Evolutionary conservation across 35 echinoderm and acorn worm species (phyloP).

Genomic region (Strongylocentrotus purpuratus): DNA sequence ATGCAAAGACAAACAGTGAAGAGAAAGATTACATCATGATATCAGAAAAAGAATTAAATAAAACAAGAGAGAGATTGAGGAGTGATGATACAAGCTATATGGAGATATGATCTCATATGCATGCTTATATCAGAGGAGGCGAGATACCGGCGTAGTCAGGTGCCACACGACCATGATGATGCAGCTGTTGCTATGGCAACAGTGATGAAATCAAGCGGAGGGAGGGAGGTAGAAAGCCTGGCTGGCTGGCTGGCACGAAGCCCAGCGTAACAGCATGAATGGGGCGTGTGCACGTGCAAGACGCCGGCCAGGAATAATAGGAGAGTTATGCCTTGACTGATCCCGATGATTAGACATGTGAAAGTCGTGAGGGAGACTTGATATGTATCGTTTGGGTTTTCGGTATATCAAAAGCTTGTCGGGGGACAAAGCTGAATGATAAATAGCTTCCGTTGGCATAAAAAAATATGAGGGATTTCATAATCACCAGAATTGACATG

Average conservation of each 20-base stretch:
- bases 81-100: background rate
- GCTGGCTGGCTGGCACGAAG: conserved; percentile 1
- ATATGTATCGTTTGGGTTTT: background rate
- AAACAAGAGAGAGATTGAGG: background rate
- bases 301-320: background rate
- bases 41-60: background rate
- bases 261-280: conserved; percentile 12
- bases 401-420: background rate
- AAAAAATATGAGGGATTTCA: background rate
- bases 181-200: conserved; percentile 41
- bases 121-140: background rate
- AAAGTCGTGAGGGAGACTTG: background rate
- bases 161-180: background rate
- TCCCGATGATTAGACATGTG: background rate
- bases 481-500: background rate
- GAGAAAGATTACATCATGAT: background rate
- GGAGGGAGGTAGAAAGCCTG: background rate
- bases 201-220: conserved; percentile 31
- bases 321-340: background rate
- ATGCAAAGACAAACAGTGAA: background rate
- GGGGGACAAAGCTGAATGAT: background rate
- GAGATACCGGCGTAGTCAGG: background rate
- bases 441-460: background rate
- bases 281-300: background rate
- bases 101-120: background rate